A percentile compares a stretch with the other conserved stretches of the same genome.
Evolutionary conservation across 2,113 vertebrate genomes (phyloP).

Genomic region (Peromyscus maniculatus): DNA sequence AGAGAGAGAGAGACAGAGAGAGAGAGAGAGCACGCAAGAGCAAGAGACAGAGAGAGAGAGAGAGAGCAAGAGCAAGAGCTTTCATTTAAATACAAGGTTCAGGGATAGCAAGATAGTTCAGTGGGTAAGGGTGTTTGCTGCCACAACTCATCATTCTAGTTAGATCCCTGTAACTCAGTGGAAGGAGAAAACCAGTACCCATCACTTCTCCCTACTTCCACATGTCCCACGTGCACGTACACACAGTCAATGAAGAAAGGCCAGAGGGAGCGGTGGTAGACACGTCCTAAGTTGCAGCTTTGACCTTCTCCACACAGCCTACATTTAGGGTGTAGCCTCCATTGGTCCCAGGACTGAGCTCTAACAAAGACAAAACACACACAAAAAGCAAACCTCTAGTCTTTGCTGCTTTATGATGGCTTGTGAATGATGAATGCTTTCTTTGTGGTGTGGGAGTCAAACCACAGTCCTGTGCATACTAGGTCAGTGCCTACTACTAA

Average conservation of each 20-base stretch:
- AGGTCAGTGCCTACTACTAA: neutral
- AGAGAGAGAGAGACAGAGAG: too few species aligned
- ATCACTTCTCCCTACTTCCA: neutral
- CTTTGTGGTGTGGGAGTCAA: neutral
- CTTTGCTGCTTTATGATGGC: neutral
- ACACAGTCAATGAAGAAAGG: neutral
- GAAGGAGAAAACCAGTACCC: neutral
- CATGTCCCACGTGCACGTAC: too few species aligned
- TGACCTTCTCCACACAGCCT: neutral
- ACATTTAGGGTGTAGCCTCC: neutral
- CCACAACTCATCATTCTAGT: too few species aligned
- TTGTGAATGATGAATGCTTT: neutral
- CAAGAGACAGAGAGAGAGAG: too few species aligned
- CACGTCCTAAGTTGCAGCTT: neutral
- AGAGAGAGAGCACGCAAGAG: too few species aligned
- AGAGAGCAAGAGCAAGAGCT: neutral
- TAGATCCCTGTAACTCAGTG: neutral
- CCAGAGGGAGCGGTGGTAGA: neutral
- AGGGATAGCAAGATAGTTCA: too few species aligned
- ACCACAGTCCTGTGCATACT: neutral
- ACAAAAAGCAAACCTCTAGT: neutral
- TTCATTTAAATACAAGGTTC: neutral
- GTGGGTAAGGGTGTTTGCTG: neutral
- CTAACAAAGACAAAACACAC: neutral
- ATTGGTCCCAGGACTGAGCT: neutral